These are phyloP conservation scores for Fragum sueziense DNA, from an alignment of 2,888 invertebrate species.

Conservation along the genomic window DNA sequence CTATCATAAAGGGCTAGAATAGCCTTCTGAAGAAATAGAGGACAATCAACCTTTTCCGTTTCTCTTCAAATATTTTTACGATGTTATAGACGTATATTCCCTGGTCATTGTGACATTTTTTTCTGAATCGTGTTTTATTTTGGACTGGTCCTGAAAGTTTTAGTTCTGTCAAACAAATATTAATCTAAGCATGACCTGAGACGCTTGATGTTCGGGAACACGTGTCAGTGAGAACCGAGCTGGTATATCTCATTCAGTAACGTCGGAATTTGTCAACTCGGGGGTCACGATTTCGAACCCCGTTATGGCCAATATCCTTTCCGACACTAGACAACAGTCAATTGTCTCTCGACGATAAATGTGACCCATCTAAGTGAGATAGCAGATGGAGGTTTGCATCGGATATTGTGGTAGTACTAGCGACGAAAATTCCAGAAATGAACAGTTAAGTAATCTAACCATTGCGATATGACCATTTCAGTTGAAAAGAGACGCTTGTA, in stretches of 20 bases:
- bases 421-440: not conserved
- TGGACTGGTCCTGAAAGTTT: too few species aligned
- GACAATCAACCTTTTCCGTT: too few species aligned
- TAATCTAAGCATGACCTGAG: too few species aligned
- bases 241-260: not conserved
- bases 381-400: not conserved
- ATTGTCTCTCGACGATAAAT: not conserved
- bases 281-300: not conserved
- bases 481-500: too few species aligned
- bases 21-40: too few species aligned
- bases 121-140: too few species aligned
- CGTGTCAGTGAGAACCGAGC: not conserved
- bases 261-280: not conserved
- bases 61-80: too few species aligned
- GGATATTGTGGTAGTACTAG: not conserved
- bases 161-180: too few species aligned
- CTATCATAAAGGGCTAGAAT: too few species aligned
- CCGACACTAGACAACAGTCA: not conserved
- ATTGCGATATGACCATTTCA: not conserved
- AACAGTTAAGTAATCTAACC: not conserved
- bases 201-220: too few species aligned
- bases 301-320: not conserved
- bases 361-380: not conserved
- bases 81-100: too few species aligned
- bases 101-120: too few species aligned